Base-by-base conservation (phyloP, 2,888 invertebrate genomes). In the Euplexia lucipara region DNA sequence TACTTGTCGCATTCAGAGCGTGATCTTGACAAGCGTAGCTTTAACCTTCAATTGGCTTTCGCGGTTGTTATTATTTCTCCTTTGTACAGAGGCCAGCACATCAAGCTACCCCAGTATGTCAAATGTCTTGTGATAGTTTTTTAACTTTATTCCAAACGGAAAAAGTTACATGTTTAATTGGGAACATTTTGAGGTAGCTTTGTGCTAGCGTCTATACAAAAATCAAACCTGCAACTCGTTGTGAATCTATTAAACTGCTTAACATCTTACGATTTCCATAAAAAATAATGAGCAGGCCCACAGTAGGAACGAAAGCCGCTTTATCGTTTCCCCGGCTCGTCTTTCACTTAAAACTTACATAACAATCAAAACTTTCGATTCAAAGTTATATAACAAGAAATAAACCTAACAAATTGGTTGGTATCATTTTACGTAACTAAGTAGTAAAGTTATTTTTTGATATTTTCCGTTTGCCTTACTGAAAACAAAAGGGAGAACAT, bases 401-500 rank as follows among this genome's bases (percentile, higher is more conserved):
- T 53, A 69, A 67, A 65, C 39, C 16, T 52, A 67, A 60, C 41
- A 68, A 82, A 72, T 79, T 60, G 37, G 37, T 56, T 51, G 16
- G 49, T 70, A 62, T 70, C 32, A 74, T 70, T 82, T 79, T 60
- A 77, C 59, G 47, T 71, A 78, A 78, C 68, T 70, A 69, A 60
- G 60, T 59, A 56, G 62, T 52, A 37, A 71, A 47, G 51, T 62
- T 70, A 53, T 79, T 79, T 79, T 79, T 81, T 80, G 68, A 60
- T 74, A 76, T 79, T 82, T 76, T 61, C 68, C 73, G 71, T 83
- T 79, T 78, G 68, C 58, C 58, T 65, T 70, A 61, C 79, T 39
- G 58, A 83, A 87, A 86, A 87, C 89, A 84, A 88, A 88, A 87
- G 85, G 77, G 61, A 3, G 77, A 75, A 77, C 81, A 81, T 87